These are phyloP conservation scores for Plutomurus gul DNA, from an alignment of 1,140 invertebrate species.

Conservation along the genomic window DNA sequence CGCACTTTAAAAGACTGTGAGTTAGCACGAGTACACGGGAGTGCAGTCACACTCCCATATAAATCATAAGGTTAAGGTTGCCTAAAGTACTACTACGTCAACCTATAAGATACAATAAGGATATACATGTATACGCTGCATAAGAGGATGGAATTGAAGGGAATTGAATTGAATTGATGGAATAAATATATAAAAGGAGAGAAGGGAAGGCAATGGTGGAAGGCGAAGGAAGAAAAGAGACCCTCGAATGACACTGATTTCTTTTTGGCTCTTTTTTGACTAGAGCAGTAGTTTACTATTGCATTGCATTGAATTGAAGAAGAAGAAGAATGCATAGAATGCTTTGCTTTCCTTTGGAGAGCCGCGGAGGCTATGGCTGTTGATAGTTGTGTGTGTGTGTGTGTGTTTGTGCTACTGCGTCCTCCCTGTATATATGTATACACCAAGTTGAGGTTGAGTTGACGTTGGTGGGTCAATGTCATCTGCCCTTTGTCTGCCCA, in stretches of 20 bases:
- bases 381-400: no score
- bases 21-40: no score
- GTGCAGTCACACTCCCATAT: no score
- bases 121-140: no score
- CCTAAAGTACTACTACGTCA: no score
- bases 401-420: no score
- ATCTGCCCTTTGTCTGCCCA: constrained; percentile 45
- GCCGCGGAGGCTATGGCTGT: no score
- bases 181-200: neutral
- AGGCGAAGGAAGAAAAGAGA: constrained; percentile 3
- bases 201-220: neutral
- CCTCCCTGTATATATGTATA: neutral
- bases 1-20: no score
- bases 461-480: constrained; percentile 47
- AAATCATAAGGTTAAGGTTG: no score
- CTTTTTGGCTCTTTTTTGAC: constrained; percentile 33
- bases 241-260: constrained; percentile 48
- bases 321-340: constrained; percentile 18
- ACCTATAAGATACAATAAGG: no score
- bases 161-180: neutral
- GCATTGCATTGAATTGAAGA: neutral
- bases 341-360: neutral
- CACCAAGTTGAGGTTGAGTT: constrained; percentile 4
- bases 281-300: constrained; percentile 1
- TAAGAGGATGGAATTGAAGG: no score